Conservation (phyloP, 2,888 invertebrate species). For the Oxyscelio sp. region DNA sequence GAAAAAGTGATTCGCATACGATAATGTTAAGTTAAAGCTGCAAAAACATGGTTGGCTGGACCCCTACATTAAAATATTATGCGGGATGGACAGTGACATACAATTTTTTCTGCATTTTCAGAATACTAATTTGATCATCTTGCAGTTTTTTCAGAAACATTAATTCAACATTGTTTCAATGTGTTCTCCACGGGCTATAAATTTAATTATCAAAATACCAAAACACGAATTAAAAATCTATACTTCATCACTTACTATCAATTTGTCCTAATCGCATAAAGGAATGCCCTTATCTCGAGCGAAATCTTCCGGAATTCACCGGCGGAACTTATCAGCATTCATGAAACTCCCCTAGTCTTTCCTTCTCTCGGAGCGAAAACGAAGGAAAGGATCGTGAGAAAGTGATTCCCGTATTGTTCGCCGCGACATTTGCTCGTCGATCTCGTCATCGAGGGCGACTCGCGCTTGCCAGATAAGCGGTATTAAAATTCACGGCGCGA, state of each 20-base stretch:
- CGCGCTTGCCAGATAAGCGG: conserved; percentile 19
- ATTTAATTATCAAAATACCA: no score
- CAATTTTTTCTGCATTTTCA: no score
- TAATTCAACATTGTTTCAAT: no score
- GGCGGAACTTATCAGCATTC: conserved; percentile 62
- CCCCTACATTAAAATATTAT: no score
- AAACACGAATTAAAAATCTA: no score
- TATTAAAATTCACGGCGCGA: conserved; percentile 69
- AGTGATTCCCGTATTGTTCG: conserved; percentile 58
- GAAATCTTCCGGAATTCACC: conserved; percentile 54
- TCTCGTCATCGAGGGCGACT: conserved; percentile 51
- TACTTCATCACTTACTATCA: conserved; percentile 62
- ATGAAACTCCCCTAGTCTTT: conserved; percentile 51
- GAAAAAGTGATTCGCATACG: no score
- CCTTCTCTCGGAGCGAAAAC: conserved; percentile 34
- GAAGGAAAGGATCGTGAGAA: conserved; percentile 68
- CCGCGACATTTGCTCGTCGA: conserved; percentile 48
- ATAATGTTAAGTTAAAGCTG: no score
- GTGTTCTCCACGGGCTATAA: no score
- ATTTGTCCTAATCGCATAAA: conserved; percentile 65
- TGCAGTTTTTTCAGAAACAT: no score
- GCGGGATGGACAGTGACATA: no score
- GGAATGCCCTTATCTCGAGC: conserved; percentile 52
- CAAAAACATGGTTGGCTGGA: no score
- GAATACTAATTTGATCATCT: no score